Evolutionary conservation across 2,113 vertebrate species (phyloP).

Genomic region (Hemiscyllium ocellatum): DNA sequence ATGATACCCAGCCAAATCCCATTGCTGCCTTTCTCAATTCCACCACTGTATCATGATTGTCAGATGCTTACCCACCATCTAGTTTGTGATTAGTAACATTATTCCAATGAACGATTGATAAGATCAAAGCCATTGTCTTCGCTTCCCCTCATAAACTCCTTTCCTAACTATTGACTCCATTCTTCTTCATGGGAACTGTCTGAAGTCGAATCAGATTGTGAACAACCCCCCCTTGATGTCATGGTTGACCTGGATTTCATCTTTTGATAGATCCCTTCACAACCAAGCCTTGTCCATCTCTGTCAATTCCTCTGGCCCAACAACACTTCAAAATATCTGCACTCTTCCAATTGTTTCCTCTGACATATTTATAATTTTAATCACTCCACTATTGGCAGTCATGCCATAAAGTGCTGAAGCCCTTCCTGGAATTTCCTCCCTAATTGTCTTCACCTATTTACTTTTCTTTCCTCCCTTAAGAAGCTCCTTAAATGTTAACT

Average conservation of each 20-base stretch:
- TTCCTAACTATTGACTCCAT: background rate
- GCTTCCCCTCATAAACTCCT: background rate
- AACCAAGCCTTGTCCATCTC: background rate
- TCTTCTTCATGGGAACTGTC: background rate
- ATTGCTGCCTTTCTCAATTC: background rate
- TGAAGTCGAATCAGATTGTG: background rate
- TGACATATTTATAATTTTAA: too few species aligned
- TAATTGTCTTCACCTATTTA: background rate
- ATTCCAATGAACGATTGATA: background rate
- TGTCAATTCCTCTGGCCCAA: background rate
- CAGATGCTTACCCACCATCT: background rate
- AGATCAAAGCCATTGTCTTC: background rate
- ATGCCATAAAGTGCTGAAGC: background rate
- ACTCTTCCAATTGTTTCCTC: background rate
- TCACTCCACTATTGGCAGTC: background rate
- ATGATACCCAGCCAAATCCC: background rate
- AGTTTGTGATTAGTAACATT: background rate
- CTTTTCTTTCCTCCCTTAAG: background rate
- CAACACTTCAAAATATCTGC: background rate
- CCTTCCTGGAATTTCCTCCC: background rate
- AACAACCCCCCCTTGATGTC: background rate
- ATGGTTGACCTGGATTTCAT: background rate
- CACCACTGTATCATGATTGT: background rate
- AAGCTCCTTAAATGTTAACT: background rate
- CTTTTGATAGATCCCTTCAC: background rate